phyloP scores from a whole-genome alignment of 1,140 invertebrate genomes.

The Caerostris extrusa region DNA sequence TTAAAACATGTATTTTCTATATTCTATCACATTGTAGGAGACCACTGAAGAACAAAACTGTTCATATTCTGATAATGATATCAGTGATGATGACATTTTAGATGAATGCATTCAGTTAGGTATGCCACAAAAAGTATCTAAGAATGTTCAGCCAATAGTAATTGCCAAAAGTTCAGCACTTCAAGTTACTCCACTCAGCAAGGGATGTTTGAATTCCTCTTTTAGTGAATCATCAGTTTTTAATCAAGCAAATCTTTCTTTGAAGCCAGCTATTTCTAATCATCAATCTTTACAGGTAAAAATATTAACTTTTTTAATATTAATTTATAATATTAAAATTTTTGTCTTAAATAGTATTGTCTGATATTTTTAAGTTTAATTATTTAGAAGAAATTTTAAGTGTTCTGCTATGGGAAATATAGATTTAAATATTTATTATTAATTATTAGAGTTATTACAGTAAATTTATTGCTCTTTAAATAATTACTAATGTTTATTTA shows the following conservation, averaged over 20 bases:
- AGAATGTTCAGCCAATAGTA: not conserved
- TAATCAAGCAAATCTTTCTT: not conserved
- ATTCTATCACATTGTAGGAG: not conserved
- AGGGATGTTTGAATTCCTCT: not conserved
- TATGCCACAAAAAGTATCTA: not conserved
- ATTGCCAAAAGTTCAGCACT: not conserved
- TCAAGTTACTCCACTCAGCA: not conserved
- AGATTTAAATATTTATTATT: too few relatives aligned
- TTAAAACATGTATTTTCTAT: too few relatives aligned
- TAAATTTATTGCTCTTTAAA: too few relatives aligned
- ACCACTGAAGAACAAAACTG: not conserved
- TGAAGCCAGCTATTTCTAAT: not conserved
- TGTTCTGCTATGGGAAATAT: too few relatives aligned
- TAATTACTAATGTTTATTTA: too few relatives aligned
- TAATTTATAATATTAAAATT: not conserved
- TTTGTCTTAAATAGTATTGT: not conserved
- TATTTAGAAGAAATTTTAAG: too few relatives aligned
- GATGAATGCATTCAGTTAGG: conserved; percentile 16
- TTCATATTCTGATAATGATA: conserved; percentile 27
- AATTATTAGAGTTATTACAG: too few relatives aligned
- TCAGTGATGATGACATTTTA: conserved; percentile 3
- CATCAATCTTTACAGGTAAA: not conserved
- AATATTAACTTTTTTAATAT: not conserved
- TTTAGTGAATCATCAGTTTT: not conserved
- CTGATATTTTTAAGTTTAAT: not conserved